A percentile compares a stretch with the other conserved stretches of the same genome.
phyloP scores from a whole-genome alignment of 2,797 vertebrate genomes.

The Naso thynnoides region DNA sequence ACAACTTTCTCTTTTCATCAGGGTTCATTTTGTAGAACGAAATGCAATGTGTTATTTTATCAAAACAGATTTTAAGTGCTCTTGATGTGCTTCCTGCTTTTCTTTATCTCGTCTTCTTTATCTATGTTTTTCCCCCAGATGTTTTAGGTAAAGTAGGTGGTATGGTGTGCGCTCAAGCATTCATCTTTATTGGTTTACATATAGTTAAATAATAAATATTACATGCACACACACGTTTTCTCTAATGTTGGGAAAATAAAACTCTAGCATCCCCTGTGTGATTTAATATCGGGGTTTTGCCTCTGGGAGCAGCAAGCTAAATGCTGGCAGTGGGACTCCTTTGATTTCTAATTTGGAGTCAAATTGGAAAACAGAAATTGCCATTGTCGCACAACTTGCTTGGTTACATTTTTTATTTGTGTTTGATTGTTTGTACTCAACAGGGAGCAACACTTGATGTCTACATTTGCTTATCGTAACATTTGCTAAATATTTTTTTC shows the following conservation, averaged over 20 bases:
- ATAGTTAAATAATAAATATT: not conserved
- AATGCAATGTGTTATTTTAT: conserved; percentile 11
- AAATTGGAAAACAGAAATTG: conserved; percentile 67
- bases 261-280: conserved; percentile 32
- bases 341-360: conserved; percentile 68
- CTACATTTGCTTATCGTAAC: conserved; percentile 49
- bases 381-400: conserved; percentile 58
- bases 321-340: conserved; percentile 35
- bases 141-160: conserved; percentile 13
- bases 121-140: not conserved
- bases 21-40: conserved; percentile 19
- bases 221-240: not conserved
- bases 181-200: not conserved
- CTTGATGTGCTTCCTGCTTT: not conserved
- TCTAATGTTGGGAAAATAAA: conserved; percentile 46
- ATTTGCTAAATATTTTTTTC: conserved; percentile 39
- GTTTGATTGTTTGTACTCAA: conserved; percentile 55
- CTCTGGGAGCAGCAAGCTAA: conserved; percentile 38
- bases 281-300: conserved; percentile 40
- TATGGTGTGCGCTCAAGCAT: not conserved
- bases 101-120: not conserved
- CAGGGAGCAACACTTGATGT: conserved; percentile 62
- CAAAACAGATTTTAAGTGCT: not conserved
- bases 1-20: conserved; percentile 8
- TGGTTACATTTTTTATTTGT: conserved; percentile 70